These are phyloP conservation scores for Archivesica marissinica DNA, from an alignment of 1,140 invertebrate species.

Conservation along the genomic window DNA sequence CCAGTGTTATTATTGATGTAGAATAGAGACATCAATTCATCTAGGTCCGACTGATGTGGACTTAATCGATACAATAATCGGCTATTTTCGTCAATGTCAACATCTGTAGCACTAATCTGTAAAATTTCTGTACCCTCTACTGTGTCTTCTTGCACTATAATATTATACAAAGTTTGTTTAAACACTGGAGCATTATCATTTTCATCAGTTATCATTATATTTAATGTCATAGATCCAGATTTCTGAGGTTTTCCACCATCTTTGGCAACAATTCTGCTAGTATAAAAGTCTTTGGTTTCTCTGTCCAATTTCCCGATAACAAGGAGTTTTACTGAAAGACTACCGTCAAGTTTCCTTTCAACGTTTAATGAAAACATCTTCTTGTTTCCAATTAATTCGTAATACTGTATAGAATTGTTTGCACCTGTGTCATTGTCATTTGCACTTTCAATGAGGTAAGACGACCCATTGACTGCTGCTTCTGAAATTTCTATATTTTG, in stretches of 20 bases:
- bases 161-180: constrained; percentile 90
- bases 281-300: constrained; percentile 91
- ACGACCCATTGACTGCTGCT: constrained; percentile 84
- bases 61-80: constrained; percentile 89
- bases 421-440: constrained; percentile 86
- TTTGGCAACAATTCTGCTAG: constrained; percentile 92
- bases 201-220: constrained; percentile 91
- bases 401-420: constrained; percentile 77
- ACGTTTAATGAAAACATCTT: constrained; percentile 73
- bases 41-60: constrained; percentile 64
- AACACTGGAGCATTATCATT: constrained; percentile 97
- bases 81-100: constrained; percentile 95
- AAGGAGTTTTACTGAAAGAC: constrained; percentile 72
- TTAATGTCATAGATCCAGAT: constrained; percentile 91
- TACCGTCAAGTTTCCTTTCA: constrained; percentile 74
- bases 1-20: constrained; percentile 71
- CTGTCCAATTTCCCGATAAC: constrained; percentile 88
- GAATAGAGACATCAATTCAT: constrained; percentile 83
- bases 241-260: constrained; percentile 95
- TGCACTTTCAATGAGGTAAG: constrained; percentile 87
- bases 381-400: constrained; percentile 72
- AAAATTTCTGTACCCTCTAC: constrained; percentile 81
- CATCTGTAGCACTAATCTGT: constrained; percentile 91
- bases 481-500: constrained; percentile 81
- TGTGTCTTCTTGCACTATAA: constrained; percentile 85